Base-by-base conservation (phyloP, 2,888 invertebrate species). In the Portevinia maculata region DNA sequence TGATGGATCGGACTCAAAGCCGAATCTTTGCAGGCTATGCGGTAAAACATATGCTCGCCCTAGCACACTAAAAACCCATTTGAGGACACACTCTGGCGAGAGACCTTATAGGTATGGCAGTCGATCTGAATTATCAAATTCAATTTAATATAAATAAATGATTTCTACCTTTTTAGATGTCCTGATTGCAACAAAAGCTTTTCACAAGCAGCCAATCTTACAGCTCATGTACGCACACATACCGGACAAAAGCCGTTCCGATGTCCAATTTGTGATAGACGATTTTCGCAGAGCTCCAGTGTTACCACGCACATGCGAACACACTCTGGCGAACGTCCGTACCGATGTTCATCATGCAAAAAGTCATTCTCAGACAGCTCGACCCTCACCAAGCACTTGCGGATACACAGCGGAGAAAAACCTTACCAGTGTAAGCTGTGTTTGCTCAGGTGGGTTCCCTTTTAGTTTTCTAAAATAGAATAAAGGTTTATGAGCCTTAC, bases 301-400 rank as follows among this genome's bases (percentile, higher is more conserved):
- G 98, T 99, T 64, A 99, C 99, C 70, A 99, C 99, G 85, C 99
- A 99, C 92, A 98, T 99, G 98, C 93, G 99, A 89, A 99, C 99
- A n/a, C 99, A 99, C 91, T 98, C 98, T n/a, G 99, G 99, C n/a
- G 99, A 99, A 90, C 93, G 98, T 73, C 99, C 99, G 0, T 99
- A 99, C 90, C 93, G 94, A 92, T 99, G 99, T 91, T 93, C 97
- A 85, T 94, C 98, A 87, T 99, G 99, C 92, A 98, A 98, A 89
- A 99, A 99, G 90, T 98, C 99, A 2, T 99, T 99, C 91, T 99
- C 99, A 3, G 99, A 99, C 91, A 98, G 98, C 88, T 99, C 99
- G 37, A 99, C 99, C 1, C 92, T 99, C 69, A 99, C 99, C 62
- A 99, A 99, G 91, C 99, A 99, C 91, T 92, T 99, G 84, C 93